Evolutionary conservation across 2,888 invertebrate genomes (phyloP), one percentile per base, ranked within the genome.

Genomic region (Idaea straminata): DNA sequence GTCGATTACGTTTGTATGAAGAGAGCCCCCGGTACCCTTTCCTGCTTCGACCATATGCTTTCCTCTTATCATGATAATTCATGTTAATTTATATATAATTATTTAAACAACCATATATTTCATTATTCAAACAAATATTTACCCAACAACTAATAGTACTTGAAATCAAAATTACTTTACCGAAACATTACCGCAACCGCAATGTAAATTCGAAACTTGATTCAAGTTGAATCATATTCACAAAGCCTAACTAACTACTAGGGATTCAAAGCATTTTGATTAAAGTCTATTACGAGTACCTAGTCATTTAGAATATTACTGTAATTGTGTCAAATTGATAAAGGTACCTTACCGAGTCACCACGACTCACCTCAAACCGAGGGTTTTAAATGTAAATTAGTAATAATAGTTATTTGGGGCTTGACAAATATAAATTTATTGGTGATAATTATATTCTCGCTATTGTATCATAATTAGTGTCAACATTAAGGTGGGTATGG

Each of bases 201-300:
- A 59, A 59, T 59, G 16, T 59, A 59, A 62, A 62, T 35, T 57
- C 13, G 25, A 65, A 57, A 16, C 36, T n/a, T n/a, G 47, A n/a
- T 35, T 34, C 3, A 59, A 59, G 58, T 16, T 35, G 47, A 47
- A 47, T 47, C 47, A 10, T 47, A 47, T 47, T 47, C 47, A 47
- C 47, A 47, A 47, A 47, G 47, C 47, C 47, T 47, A 47, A 47
- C 47, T 47, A 47, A 47, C 47, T 10, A 47, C 47, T 47, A 47
- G 47, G 4, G 4, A 47, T 47, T 47, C 47, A 47, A 47, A 47
- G 47, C 47, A 10, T 47, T 47, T 47, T 47, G 47, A 7, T 7
- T 47, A 47, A 47, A 13, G 47, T 47, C 47, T 47, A 47, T 47
- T 47, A 47, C 47, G 47, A 47, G 6, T 13, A 47, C 13, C 47